These are phyloP conservation scores for Callipepla squamata DNA, from an alignment of 2,113 vertebrate genomes.

Conservation along the genomic window DNA sequence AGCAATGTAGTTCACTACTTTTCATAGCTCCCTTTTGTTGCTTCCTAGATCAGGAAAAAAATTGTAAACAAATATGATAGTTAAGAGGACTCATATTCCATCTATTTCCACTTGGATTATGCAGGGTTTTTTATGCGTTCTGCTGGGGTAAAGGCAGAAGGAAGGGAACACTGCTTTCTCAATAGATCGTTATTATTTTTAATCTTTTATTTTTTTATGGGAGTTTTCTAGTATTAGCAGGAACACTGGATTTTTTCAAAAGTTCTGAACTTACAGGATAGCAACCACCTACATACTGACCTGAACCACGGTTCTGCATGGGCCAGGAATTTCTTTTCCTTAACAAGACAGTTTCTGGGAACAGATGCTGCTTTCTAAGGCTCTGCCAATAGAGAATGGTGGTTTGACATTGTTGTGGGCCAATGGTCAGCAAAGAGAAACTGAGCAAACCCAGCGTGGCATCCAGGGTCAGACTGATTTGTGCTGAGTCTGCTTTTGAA, in stretches of 20 bases:
- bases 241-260: neutral
- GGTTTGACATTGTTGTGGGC: neutral
- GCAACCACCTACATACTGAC: neutral
- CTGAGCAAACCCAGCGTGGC: neutral
- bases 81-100: neutral
- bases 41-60: neutral
- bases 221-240: neutral
- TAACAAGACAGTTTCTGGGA: neutral
- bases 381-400: neutral
- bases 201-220: neutral
- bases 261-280: neutral
- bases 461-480: neutral
- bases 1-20: neutral
- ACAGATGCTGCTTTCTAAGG: constrained; percentile 5
- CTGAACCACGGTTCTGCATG: neutral
- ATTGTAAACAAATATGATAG: neutral
- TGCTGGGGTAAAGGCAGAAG: neutral
- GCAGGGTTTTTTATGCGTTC: neutral
- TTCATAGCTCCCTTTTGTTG: neutral
- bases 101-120: neutral
- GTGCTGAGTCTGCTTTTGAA: neutral
- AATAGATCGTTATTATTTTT: neutral
- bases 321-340: neutral
- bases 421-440: neutral
- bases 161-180: neutral